Percentiles rank a stretch among this genome's conserved stretches.
Conservation (phyloP, 2,797 vertebrate species). For the Cryptoblepharus egeriae region DNA sequence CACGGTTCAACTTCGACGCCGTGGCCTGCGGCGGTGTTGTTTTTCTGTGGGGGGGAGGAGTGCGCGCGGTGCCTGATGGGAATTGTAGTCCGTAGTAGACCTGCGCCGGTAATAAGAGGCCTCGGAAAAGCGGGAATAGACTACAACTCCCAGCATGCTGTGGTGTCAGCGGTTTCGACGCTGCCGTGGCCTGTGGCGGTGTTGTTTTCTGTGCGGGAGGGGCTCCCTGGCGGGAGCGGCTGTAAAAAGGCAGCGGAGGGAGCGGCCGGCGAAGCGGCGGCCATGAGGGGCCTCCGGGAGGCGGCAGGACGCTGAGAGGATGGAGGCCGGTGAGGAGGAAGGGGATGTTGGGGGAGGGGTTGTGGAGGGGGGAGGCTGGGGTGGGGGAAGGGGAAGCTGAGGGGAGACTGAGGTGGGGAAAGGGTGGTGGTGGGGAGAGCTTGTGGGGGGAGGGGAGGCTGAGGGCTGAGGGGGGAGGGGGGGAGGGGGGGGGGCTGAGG, state of each 20-base stretch:
- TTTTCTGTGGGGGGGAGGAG: conserved; percentile 33
- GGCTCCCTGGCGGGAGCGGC: no score
- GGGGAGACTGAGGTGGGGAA: no score
- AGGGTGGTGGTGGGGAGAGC: no score
- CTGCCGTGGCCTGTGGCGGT: not conserved
- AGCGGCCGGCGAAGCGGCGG: not conserved
- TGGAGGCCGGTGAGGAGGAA: not conserved
- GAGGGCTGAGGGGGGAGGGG: no score
- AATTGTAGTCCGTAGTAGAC: conserved; percentile 65
- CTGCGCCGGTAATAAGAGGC: no score
- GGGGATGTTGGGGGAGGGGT: not conserved
- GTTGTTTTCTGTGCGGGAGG: conserved; percentile 48
- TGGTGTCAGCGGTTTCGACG: conserved; percentile 33
- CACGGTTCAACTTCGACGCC: conserved; percentile 29
- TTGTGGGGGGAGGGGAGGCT: no score
- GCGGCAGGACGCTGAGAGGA: conserved; percentile 9
- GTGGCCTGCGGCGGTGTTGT: conserved; percentile 27
- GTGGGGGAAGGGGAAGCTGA: no score
- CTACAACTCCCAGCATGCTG: conserved; percentile 67
- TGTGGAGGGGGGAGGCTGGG: not conserved
- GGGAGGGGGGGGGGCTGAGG: no score
- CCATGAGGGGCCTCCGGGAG: not conserved
- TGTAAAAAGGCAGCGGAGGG: no score
- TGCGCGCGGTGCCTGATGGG: conserved; percentile 51
- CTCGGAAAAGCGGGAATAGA: conserved; percentile 20